Conservation (phyloP, 2,113 vertebrate genomes). For the Clupea harengus region DNA sequence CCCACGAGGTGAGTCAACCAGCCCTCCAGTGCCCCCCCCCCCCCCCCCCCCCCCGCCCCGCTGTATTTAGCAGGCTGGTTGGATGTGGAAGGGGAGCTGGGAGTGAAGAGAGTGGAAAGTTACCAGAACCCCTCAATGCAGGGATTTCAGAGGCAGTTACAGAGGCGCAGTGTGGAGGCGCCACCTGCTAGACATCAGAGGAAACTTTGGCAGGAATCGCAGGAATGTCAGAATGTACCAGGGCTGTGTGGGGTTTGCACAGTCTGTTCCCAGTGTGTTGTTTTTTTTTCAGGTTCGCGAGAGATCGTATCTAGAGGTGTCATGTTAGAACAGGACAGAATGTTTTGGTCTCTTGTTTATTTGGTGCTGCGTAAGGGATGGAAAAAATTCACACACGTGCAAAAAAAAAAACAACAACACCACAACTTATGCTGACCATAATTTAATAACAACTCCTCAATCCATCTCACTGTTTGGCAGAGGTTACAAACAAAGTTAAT, state of each 20-base stretch:
- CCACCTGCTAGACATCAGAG: neutral
- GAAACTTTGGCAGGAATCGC: neutral
- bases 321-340: constrained; percentile 2
- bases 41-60: neutral
- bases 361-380: neutral
- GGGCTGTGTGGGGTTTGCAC: neutral
- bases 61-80: neutral
- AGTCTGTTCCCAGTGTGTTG: neutral
- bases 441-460: too few species aligned
- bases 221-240: constrained; percentile 1
- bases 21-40: neutral
- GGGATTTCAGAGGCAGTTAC: neutral
- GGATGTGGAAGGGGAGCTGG: neutral
- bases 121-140: neutral
- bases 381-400: neutral
- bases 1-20: constrained; percentile 78
- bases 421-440: neutral
- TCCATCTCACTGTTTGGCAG: too few species aligned
- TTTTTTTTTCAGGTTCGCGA: neutral
- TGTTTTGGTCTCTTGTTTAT: neutral
- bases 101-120: neutral
- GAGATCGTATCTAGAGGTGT: neutral
- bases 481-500: too few species aligned
- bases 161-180: neutral
- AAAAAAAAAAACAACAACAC: neutral